These are phyloP conservation scores for Copidosoma aretas DNA, from an alignment of 2,888 invertebrate genomes.

Conservation along the genomic window DNA sequence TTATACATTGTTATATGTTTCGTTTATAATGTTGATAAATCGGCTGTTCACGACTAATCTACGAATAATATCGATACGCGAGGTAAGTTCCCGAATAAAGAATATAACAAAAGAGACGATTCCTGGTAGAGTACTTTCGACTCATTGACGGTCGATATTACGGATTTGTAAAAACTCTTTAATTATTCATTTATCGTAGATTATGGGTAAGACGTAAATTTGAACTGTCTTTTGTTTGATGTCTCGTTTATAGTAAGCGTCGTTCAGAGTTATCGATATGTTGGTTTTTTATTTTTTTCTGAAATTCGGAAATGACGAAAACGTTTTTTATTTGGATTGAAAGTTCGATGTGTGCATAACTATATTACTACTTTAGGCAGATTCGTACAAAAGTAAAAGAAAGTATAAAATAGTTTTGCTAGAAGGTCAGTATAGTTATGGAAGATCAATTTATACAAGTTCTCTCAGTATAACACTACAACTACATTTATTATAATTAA, in stretches of 20 bases:
- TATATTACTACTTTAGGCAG: slow-evolving; percentile 26
- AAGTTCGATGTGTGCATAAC: slow-evolving; percentile 27
- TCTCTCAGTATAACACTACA: slow-evolving; percentile 31
- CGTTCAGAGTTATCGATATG: slow-evolving; percentile 4
- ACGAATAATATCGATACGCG: slow-evolving; percentile 39
- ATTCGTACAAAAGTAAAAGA: slow-evolving; percentile 41
- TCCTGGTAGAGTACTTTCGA: slow-evolving; percentile 13
- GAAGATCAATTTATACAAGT: slow-evolving; percentile 41
- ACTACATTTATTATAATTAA: slow-evolving; percentile 39
- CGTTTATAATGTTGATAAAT: slow-evolving; percentile 15
- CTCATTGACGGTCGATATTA: slow-evolving; percentile 21
- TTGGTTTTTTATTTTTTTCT: slow-evolving; percentile 9
- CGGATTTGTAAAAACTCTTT: slow-evolving; percentile 35
- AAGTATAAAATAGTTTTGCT: slow-evolving; percentile 38
- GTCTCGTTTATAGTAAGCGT: background rate
- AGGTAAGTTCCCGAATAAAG: slow-evolving; percentile 42
- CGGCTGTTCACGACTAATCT: slow-evolving; percentile 18
- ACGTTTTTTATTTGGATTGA: slow-evolving; percentile 17
- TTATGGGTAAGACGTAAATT: slow-evolving; percentile 21
- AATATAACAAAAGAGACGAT: slow-evolving; percentile 14
- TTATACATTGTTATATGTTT: slow-evolving; percentile 16
- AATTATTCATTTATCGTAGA: slow-evolving; percentile 2
- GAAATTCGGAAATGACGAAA: slow-evolving; percentile 29
- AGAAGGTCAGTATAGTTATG: slow-evolving; percentile 29
- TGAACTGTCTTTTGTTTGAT: slow-evolving; percentile 20